Evolutionary conservation across 2,888 invertebrate genomes (phyloP).

Genomic region (Plagodis dolabraria): DNA sequence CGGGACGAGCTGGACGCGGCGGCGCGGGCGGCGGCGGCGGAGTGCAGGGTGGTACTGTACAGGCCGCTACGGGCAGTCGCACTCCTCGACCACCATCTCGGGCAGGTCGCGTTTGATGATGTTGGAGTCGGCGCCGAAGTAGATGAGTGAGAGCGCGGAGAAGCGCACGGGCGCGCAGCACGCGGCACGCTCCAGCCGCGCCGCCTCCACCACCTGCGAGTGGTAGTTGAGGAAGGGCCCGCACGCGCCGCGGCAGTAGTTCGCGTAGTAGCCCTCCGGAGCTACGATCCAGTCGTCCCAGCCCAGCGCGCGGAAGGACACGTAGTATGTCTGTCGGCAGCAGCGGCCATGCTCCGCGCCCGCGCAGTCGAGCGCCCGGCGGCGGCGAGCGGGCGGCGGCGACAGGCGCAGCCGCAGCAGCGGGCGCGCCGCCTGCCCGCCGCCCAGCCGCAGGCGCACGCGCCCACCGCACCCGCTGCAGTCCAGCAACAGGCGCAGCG

Average conservation of each 20-base stretch:
- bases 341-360: constrained; percentile 84
- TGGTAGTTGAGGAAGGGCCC: constrained; percentile 94
- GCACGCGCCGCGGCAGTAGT: constrained; percentile 97
- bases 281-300: constrained; percentile 98
- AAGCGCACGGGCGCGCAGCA: constrained; percentile 97
- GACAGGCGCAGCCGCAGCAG: constrained; percentile 93
- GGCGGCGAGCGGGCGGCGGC: constrained; percentile 88
- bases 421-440: constrained; percentile 88
- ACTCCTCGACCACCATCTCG: constrained; percentile 98
- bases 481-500: constrained; percentile 91
- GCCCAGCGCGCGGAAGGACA: constrained; percentile 94
- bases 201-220: constrained; percentile 96
- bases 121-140: constrained; percentile 94
- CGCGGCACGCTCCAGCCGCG: constrained; percentile 94
- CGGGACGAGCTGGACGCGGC: constrained; percentile 51
- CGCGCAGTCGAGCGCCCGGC: constrained; percentile 93
- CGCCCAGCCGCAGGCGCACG: constrained; percentile 87
- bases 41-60: constrained; percentile 53
- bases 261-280: constrained; percentile 95
- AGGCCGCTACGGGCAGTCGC: constrained; percentile 93
- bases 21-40: constrained; percentile 48
- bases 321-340: constrained; percentile 96
- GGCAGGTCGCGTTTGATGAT: constrained; percentile 97
- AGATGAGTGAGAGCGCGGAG: constrained; percentile 96
- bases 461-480: constrained; percentile 92